A percentile compares a stretch with the other conserved stretches of the same genome.
phyloP scores from a whole-genome alignment of 2,888 invertebrate species.

The Sminthurinus aureus region DNA sequence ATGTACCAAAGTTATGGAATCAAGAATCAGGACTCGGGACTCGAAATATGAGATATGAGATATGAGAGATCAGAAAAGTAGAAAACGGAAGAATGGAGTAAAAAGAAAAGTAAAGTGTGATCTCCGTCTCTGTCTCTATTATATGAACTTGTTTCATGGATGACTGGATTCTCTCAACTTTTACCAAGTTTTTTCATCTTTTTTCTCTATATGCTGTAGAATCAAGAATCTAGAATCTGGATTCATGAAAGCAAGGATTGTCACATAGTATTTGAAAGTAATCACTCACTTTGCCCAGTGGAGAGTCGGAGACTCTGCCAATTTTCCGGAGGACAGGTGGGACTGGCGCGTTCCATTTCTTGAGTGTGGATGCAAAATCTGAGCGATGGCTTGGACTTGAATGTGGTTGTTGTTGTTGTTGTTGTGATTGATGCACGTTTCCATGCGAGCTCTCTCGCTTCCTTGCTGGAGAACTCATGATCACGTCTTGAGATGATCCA shows the following conservation, averaged over 20 bases:
- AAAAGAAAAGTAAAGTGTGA: not conserved
- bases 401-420: not conserved
- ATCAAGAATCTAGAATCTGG: not conserved
- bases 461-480: slow-evolving; percentile 45
- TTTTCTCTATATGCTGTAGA: not conserved
- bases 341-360: slow-evolving; percentile 58
- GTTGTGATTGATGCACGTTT: not conserved
- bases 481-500: not conserved
- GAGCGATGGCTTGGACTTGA: slow-evolving; percentile 26
- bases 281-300: slow-evolving; percentile 58
- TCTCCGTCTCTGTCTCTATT: not conserved
- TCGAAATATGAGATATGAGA: not conserved
- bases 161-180: not conserved
- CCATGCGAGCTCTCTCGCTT: slow-evolving; percentile 29
- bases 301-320: slow-evolving; percentile 56
- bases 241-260: not conserved
- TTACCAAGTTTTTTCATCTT: not conserved
- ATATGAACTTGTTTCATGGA: slow-evolving; percentile 11
- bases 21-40: not conserved
- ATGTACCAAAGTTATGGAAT: not conserved
- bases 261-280: slow-evolving; percentile 11
- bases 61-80: not conserved
- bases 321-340: slow-evolving; percentile 58
- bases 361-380: slow-evolving; percentile 54
- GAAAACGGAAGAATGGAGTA: not conserved